phyloP scores from a whole-genome alignment of 2,113 vertebrate genomes.

The Aphyosemion australe region DNA sequence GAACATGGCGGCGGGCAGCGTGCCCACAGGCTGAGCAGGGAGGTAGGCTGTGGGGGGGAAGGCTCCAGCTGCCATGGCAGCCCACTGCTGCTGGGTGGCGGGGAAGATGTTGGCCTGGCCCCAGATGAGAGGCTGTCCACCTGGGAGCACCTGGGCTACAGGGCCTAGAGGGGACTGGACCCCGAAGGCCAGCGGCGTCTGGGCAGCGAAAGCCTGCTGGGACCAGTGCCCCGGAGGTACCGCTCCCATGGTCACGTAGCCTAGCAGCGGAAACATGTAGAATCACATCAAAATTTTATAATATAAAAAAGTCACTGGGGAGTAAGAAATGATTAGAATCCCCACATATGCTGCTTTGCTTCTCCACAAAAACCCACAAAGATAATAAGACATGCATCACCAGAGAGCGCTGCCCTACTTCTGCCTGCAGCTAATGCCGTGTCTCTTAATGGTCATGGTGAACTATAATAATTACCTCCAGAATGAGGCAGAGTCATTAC shows the following conservation, averaged over 20 bases:
- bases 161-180: constrained; percentile 78
- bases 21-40: constrained; percentile 94
- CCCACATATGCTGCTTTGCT: constrained; percentile 25
- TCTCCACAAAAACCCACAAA: constrained; percentile 39
- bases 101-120: constrained; percentile 94
- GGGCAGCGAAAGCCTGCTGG: constrained; percentile 91
- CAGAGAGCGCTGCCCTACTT: constrained; percentile 66
- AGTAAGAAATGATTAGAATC: constrained; percentile 26
- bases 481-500: constrained; percentile 63
- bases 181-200: constrained; percentile 90
- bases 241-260: constrained; percentile 99
- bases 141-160: constrained; percentile 92
- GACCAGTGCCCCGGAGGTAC: constrained; percentile 96
- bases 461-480: constrained; percentile 68
- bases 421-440: constrained; percentile 64
- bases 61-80: constrained; percentile 90
- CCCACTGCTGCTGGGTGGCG: constrained; percentile 96
- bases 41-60: constrained; percentile 96
- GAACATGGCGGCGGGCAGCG: constrained; percentile 97
- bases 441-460: constrained; percentile 67
- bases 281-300: neutral
- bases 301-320: neutral
- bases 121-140: constrained; percentile 95
- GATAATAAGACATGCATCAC: constrained; percentile 60
- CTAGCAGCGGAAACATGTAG: constrained; percentile 62